phyloP scores from a whole-genome alignment of 2,888 invertebrate genomes.

The Phalera bucephala region DNA sequence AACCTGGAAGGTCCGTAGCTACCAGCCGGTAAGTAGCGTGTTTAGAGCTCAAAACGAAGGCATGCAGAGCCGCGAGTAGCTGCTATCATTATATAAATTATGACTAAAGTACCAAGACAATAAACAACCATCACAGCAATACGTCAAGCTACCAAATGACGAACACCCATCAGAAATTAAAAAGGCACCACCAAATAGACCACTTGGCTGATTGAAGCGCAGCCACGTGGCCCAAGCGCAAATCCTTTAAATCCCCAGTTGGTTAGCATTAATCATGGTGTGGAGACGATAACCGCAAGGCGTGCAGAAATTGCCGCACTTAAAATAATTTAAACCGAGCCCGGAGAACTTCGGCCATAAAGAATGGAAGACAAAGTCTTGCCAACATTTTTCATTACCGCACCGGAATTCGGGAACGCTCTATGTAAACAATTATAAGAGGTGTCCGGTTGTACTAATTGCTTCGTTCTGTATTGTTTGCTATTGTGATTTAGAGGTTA shows the following conservation, averaged over 20 bases:
- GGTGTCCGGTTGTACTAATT: constrained; percentile 60
- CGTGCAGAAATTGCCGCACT: constrained; percentile 65
- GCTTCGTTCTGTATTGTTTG: constrained; percentile 32
- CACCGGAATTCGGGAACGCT: constrained; percentile 42
- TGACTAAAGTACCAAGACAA: too few relatives aligned
- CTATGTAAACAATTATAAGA: constrained; percentile 71
- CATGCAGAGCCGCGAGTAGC: too few relatives aligned
- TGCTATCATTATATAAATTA: too few relatives aligned
- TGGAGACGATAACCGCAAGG: constrained; percentile 72
- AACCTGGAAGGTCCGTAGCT: too few relatives aligned
- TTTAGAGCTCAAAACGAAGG: too few relatives aligned
- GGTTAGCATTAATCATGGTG: constrained; percentile 58
- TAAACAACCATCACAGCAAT: too few relatives aligned
- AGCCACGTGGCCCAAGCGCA: constrained; percentile 29
- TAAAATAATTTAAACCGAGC: constrained; percentile 73
- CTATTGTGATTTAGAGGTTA: neutral
- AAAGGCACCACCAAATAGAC: neutral
- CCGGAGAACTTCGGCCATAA: constrained; percentile 69
- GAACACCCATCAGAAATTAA: too few relatives aligned
- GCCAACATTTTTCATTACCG: constrained; percentile 74
- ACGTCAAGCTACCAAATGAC: too few relatives aligned
- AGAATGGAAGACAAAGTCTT: constrained; percentile 67
- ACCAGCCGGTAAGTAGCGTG: too few relatives aligned
- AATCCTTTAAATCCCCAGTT: constrained; percentile 39
- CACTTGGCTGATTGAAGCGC: constrained; percentile 23